A percentile compares a stretch with the other conserved stretches of the same genome.
phyloP scores from a whole-genome alignment of 1,140 invertebrate genomes.

The Drosophila pectinifera region DNA sequence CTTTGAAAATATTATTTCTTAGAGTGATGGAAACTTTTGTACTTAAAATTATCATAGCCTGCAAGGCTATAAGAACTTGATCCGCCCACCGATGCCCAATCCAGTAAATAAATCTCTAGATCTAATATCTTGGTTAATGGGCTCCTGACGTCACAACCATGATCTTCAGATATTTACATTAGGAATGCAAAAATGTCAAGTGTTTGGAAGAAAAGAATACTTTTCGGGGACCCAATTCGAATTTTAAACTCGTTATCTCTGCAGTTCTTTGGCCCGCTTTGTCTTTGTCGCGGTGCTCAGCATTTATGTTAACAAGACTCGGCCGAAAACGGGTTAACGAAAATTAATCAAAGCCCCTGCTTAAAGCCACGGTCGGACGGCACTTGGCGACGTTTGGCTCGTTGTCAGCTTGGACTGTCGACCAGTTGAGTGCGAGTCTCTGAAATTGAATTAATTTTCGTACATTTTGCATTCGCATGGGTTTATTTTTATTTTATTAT shows the following conservation, averaged over 20 bases:
- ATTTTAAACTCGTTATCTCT: constrained; percentile 46
- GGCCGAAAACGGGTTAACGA: constrained; percentile 63
- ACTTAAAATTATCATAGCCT: background rate
- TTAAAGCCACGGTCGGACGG: constrained; percentile 38
- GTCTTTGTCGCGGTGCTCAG: constrained; percentile 36
- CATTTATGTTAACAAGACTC: constrained; percentile 55
- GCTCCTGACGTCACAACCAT: constrained; percentile 8
- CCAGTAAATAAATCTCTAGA: background rate
- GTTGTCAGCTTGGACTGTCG: constrained; percentile 44
- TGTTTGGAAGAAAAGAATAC: constrained; percentile 23
- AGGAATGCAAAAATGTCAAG: constrained; percentile 12
- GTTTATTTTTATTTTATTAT: constrained; percentile 69
- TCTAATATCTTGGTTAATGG: background rate
- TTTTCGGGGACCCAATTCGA: constrained; percentile 11
- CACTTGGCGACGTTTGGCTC: constrained; percentile 55
- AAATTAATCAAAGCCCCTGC: constrained; percentile 64
- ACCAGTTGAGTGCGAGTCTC: constrained; percentile 37
- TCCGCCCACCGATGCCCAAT: background rate
- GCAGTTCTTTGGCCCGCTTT: constrained; percentile 38
- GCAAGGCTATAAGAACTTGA: no score
- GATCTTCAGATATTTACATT: background rate
- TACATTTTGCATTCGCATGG: constrained; percentile 45
- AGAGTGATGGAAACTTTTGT: background rate
- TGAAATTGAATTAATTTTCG: constrained; percentile 61
- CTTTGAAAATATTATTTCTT: no score